Evolutionary conservation across 2,113 vertebrate genomes (phyloP), one percentile per base, ranked within the genome.

Genomic region (Eulemur macaco): DNA sequence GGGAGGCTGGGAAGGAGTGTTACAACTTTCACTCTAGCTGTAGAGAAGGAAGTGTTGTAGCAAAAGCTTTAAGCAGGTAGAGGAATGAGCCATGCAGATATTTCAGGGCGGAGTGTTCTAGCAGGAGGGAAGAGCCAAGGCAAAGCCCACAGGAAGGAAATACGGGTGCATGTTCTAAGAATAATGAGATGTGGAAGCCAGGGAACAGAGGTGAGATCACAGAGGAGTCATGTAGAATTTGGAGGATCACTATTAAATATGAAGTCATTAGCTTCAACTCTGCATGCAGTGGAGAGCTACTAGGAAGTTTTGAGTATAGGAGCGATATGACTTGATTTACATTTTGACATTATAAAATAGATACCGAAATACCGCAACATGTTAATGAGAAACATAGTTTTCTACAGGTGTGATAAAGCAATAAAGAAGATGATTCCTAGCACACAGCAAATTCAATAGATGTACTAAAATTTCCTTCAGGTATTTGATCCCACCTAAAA

Each of bases 281-380:
- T 39, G 34, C 18, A 12, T 14, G 45, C 25, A 29, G 8, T 21
- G 9, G 18, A 73, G 45, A 60, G 6, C 54, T 17, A 18, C 20
- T 34, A 25, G 47, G 90, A 60, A 90, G 20, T 69, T 50, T 25
- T 85, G 54, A 63, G 34, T 47, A 15, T 37, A 42, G 31, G 6
- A 54, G 17, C 13, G 12, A 31, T 13, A 42, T 74, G n/a, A 47
- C 18, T 39, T 63, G 66, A 68, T 27, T 82, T 54, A 64, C 29
- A 54, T 89, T 85, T 85, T 50, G 54, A 80, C 80, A 56, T 37
- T 84, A 39, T 27, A 81, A 64, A 95, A 4, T 27, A 87, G 69
- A 92, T 45, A 13, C 11, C 12, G 3, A 37, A 73, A 34, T 56
- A 42, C 2, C 29, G 25, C 17, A n/a, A 2, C 9, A 37, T 20